phyloP scores from a whole-genome alignment of 2,797 vertebrate species.

The Coendou prehensilis region DNA sequence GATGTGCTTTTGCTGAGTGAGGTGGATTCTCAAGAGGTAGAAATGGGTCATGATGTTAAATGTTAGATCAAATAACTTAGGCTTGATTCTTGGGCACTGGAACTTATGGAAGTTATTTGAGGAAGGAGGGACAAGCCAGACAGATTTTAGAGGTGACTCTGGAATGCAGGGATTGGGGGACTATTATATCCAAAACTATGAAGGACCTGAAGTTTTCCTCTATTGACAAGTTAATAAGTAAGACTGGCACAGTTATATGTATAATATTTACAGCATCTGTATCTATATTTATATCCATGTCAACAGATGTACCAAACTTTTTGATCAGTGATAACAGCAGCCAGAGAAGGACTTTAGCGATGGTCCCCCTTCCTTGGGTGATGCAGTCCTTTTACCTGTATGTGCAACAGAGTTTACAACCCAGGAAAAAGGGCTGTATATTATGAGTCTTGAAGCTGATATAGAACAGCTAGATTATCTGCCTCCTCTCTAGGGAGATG shows the following conservation, averaged over 20 bases:
- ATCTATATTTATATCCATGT: background rate
- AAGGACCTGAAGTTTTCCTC: background rate
- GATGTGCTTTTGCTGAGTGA: slow-evolving; percentile 92
- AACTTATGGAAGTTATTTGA: background rate
- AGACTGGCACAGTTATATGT: background rate
- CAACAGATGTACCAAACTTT: background rate
- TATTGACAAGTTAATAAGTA: background rate
- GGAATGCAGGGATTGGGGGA: background rate
- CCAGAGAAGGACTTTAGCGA: no score
- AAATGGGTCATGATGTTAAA: no score
- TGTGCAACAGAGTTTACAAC: background rate
- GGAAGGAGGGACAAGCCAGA: background rate
- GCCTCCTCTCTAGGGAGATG: background rate
- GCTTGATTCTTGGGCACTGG: background rate
- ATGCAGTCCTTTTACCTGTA: background rate
- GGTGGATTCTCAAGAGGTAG: slow-evolving; percentile 80
- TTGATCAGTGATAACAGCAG: background rate
- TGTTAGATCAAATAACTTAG: background rate
- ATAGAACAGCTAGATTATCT: background rate
- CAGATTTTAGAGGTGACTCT: background rate
- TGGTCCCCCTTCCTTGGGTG: no score
- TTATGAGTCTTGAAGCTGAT: background rate
- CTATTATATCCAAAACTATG: background rate
- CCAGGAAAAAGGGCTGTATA: background rate
- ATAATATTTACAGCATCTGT: background rate